Percentiles rank a stretch among this genome's conserved stretches.
phyloP scores from a whole-genome alignment of 23 tunicate genomes.

The Ciona savignyi region DNA sequence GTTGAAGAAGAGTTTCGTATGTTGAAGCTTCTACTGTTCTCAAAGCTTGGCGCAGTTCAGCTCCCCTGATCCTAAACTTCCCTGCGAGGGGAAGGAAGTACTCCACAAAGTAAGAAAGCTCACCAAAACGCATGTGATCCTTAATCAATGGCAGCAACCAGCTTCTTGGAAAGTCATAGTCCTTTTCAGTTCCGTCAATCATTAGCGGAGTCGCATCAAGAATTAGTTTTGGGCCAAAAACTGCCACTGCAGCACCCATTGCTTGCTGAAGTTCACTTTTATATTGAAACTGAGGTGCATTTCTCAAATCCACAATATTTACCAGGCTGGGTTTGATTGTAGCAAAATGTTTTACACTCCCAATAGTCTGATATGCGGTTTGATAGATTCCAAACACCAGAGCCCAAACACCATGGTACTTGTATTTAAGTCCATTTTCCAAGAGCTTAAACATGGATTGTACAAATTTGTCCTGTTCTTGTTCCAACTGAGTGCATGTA shows the following conservation, averaged over 20 bases:
- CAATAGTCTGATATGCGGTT: conserved; percentile 16
- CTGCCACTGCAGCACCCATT: conserved; percentile 30
- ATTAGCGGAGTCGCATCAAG: conserved; percentile 50
- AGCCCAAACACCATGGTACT: conserved; percentile 69
- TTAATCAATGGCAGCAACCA: conserved; percentile 68
- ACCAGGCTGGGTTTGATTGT: conserved; percentile 15
- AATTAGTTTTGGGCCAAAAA: conserved; percentile 56
- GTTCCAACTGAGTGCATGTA: conserved; percentile 1
- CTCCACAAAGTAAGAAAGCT: conserved; percentile 37
- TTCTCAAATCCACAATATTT: conserved; percentile 52
- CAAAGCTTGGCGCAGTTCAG: conserved; percentile 15
- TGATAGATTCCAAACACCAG: conserved; percentile 35
- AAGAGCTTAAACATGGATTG: conserved; percentile 30
- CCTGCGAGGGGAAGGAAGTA: conserved; percentile 82
- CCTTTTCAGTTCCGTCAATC: conserved; percentile 62
- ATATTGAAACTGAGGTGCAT: conserved; percentile 40
- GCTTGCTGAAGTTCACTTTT: conserved; percentile 41
- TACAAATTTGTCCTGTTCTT: conserved; percentile 22
- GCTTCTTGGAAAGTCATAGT: conserved; percentile 64
- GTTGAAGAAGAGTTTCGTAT: conserved; percentile 66
- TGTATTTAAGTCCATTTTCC: conserved; percentile 57
- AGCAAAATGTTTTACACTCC: conserved; percentile 4
- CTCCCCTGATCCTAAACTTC: conserved; percentile 27
- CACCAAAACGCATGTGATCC: conserved; percentile 19
- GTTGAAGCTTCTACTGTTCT: conserved; percentile 15